phyloP scores from a whole-genome alignment of 2,888 invertebrate genomes.

The Cloeon dipterum region DNA sequence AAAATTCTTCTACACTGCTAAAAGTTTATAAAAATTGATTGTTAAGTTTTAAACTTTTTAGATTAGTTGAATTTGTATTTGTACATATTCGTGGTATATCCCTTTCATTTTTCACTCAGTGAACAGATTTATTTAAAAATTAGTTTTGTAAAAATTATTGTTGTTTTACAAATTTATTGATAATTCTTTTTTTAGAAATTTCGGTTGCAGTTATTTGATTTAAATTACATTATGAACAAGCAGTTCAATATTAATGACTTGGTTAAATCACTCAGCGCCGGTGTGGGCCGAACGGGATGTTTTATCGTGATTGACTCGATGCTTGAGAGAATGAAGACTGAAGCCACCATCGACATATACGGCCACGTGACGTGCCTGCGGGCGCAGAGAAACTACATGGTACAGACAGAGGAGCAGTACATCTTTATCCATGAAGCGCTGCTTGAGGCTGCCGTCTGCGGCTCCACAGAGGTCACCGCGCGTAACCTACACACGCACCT shows the following conservation, averaged over 20 bases:
- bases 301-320: constrained; percentile 35
- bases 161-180: no score
- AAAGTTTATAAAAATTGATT: no score
- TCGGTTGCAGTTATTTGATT: background rate
- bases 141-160: no score
- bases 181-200: no score
- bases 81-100: no score
- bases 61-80: no score
- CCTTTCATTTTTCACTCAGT: no score
- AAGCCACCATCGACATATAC: constrained; percentile 34
- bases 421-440: constrained; percentile 36
- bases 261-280: constrained; percentile 21
- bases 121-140: no score
- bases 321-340: constrained; percentile 31
- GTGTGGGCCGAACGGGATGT: constrained; percentile 32
- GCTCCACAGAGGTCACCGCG: constrained; percentile 31
- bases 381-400: constrained; percentile 37
- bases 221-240: background rate
- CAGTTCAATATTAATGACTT: no score
- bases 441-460: constrained; percentile 31
- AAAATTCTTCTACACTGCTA: no score
- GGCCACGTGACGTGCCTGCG: constrained; percentile 33
- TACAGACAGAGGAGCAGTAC: constrained; percentile 33
- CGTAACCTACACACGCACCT: constrained; percentile 28
- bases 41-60: no score